Evolutionary conservation across 2,888 invertebrate species (phyloP).

Genomic region (Seladonia tumulorum): DNA sequence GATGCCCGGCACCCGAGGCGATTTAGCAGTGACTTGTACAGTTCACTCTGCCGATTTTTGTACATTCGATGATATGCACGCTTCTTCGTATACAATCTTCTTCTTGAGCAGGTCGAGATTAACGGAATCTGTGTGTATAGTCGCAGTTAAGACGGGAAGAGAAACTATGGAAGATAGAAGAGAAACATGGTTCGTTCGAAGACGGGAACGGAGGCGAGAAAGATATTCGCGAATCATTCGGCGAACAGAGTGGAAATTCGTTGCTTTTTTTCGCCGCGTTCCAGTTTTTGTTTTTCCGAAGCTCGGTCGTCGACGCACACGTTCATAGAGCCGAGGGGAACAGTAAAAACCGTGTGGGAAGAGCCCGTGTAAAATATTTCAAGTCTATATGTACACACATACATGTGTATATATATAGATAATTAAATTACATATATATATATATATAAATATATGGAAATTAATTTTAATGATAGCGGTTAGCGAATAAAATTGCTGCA

Average conservation of each 20-base stretch:
- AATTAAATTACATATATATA: constrained; percentile 64
- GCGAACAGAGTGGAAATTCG: constrained; percentile 15
- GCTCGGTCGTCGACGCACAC: constrained; percentile 57
- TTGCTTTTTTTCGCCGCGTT: neutral
- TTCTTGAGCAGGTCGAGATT: constrained; percentile 26
- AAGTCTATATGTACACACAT: constrained; percentile 78
- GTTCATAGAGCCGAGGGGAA: constrained; percentile 43
- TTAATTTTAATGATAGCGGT: constrained; percentile 76
- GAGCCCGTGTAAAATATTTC: constrained; percentile 80
- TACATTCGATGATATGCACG: constrained; percentile 33
- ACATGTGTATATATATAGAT: constrained; percentile 54
- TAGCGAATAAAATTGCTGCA: constrained; percentile 68
- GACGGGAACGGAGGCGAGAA: neutral
- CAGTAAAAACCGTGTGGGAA: constrained; percentile 53
- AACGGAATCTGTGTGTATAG: constrained; percentile 44
- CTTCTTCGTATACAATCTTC: constrained; percentile 23
- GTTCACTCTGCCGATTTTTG: constrained; percentile 19
- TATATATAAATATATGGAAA: constrained; percentile 66
- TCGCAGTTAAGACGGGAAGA: constrained; percentile 30
- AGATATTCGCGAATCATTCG: constrained; percentile 10
- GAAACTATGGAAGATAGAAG: neutral
- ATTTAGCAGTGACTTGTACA: constrained; percentile 12
- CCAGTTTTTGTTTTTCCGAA: constrained; percentile 34
- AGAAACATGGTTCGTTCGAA: constrained; percentile 4
- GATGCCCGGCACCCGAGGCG: neutral